A percentile compares a stretch with the other conserved stretches of the same genome.
Evolutionary conservation across 2,113 vertebrate genomes (phyloP).

Genomic region (Chelonoidis abingdonii): DNA sequence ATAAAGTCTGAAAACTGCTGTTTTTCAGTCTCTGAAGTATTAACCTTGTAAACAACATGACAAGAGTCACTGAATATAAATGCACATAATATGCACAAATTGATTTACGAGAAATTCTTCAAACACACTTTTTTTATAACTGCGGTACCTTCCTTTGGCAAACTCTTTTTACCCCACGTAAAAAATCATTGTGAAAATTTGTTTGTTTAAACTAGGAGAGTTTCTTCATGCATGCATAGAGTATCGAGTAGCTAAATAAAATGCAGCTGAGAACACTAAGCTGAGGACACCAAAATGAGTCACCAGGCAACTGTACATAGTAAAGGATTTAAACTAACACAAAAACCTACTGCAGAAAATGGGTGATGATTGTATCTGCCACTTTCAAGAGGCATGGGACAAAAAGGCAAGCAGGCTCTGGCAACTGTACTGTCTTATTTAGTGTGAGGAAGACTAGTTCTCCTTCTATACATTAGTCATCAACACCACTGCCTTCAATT

Average conservation of each 20-base stretch:
- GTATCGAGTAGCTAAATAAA: not conserved
- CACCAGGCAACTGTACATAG: not conserved
- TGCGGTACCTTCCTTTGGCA: not conserved
- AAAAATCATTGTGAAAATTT: not conserved
- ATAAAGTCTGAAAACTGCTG: not conserved
- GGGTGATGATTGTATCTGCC: not conserved
- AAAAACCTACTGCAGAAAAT: not conserved
- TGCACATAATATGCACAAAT: not conserved
- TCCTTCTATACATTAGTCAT: not conserved
- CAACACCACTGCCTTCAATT: not conserved
- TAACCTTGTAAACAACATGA: not conserved
- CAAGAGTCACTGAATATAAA: not conserved
- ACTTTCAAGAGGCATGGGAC: not conserved
- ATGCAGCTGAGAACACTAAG: not conserved
- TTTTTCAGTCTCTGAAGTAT: not conserved
- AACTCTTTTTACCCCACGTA: rapidly evolving
- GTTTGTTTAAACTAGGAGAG: not conserved
- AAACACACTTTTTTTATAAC: not conserved
- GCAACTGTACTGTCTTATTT: not conserved
- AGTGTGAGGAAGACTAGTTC: not conserved
- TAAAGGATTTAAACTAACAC: not conserved
- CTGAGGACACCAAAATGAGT: not conserved
- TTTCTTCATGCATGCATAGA: not conserved
- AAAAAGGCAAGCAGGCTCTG: not conserved
- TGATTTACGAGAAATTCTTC: not conserved